phyloP scores from a whole-genome alignment of 2,888 invertebrate species.

The Spodoptera exigua region DNA sequence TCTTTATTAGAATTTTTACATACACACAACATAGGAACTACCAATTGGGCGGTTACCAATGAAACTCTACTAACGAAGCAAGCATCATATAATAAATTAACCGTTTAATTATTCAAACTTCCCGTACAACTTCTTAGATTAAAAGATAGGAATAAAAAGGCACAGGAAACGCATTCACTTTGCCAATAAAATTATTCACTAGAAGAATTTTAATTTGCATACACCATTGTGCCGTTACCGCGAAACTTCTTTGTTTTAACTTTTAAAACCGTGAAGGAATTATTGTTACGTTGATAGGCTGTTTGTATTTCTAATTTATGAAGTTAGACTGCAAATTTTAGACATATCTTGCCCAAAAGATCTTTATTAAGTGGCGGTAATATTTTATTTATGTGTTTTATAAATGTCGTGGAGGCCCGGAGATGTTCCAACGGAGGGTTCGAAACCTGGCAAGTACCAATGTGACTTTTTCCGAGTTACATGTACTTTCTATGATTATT shows the following conservation, averaged over 20 bases:
- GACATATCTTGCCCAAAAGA: not conserved
- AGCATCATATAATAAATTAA: not conserved
- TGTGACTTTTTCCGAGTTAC: too few relatives aligned
- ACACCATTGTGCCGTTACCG: conserved; percentile 44
- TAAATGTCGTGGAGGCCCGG: too few relatives aligned
- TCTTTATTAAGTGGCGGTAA: not conserved
- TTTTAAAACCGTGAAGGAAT: conserved; percentile 46
- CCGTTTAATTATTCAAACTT: conserved; percentile 11
- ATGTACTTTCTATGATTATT: too few relatives aligned
- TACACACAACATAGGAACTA: too few relatives aligned
- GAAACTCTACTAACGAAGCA: too few relatives aligned
- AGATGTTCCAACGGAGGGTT: too few relatives aligned
- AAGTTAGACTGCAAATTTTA: not conserved
- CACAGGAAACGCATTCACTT: conserved; percentile 55
- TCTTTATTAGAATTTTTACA: too few relatives aligned
- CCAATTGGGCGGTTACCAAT: too few relatives aligned
- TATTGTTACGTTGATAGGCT: conserved; percentile 20
- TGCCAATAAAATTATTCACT: conserved; percentile 56
- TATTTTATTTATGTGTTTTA: too few relatives aligned
- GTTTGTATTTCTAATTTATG: conserved; percentile 23
- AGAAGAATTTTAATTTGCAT: conserved; percentile 56
- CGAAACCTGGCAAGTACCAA: too few relatives aligned
- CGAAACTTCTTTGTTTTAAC: conserved; percentile 54
- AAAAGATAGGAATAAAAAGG: conserved; percentile 40
- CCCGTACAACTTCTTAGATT: conserved; percentile 28